A percentile compares a stretch with the other conserved stretches of the same genome.
These are phyloP conservation scores for Drosophila subobscura DNA, from an alignment of 1,140 invertebrate species.

Conservation along the genomic window DNA sequence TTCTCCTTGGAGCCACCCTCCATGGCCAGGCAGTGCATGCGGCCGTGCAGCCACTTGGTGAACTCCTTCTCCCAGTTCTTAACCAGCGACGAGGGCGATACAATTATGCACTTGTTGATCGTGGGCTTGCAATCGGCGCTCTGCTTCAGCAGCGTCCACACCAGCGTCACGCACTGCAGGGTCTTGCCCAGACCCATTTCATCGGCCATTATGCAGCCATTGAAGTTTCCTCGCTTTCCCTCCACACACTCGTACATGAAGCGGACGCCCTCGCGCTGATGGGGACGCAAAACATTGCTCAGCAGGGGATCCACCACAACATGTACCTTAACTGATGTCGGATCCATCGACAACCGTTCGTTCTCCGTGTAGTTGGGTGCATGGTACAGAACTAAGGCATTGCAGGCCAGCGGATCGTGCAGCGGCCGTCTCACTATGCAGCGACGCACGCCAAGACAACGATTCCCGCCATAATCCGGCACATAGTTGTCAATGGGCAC, in stretches of 20 bases:
- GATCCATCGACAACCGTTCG: conserved; percentile 71
- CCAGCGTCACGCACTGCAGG: conserved; percentile 97
- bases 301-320: conserved; percentile 97
- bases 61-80: conserved; percentile 99
- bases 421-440: conserved; percentile 89
- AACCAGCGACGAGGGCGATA: conserved; percentile 98
- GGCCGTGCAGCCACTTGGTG: conserved; percentile 95
- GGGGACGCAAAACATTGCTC: conserved; percentile 95
- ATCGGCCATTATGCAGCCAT: conserved; percentile 99
- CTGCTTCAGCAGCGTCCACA: conserved; percentile 97
- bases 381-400: conserved; percentile 94
- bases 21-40: conserved; percentile 93
- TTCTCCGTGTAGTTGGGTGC: conserved; percentile 89
- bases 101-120: conserved; percentile 96
- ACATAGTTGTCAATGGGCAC: conserved; percentile 97
- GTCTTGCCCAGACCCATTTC: conserved; percentile 99
- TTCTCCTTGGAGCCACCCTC: conserved; percentile 95
- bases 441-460: conserved; percentile 88
- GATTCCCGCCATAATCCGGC: conserved; percentile 86
- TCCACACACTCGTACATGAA: conserved; percentile 99
- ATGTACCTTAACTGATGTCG: conserved; percentile 89
- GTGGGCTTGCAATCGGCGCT: conserved; percentile 92
- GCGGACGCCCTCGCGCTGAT: conserved; percentile 99
- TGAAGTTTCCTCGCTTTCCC: conserved; percentile 91
- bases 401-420: conserved; percentile 97